A percentile compares a stretch with the other conserved stretches of the same genome.
phyloP scores from a whole-genome alignment of 2,797 vertebrate species.

The Poecilia picta region DNA sequence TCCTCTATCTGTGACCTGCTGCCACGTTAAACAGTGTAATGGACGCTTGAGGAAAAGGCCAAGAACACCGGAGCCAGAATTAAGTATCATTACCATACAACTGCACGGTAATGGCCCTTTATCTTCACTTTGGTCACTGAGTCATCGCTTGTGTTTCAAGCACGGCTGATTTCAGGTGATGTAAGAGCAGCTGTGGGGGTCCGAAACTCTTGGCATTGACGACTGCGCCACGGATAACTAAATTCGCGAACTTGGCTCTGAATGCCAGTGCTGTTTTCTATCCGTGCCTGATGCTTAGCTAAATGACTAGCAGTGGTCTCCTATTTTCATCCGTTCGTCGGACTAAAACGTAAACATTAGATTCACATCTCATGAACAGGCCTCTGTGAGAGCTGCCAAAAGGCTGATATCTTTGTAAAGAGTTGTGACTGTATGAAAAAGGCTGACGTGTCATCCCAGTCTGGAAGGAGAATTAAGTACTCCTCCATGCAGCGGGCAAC shows the following conservation, averaged over 20 bases:
- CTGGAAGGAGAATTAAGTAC: not conserved
- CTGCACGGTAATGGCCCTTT: slow-evolving; percentile 7
- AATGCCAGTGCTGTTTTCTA: not conserved
- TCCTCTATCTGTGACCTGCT: slow-evolving; percentile 22
- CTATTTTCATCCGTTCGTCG: not conserved
- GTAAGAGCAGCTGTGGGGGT: slow-evolving; percentile 21
- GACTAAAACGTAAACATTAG: not conserved
- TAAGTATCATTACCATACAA: slow-evolving; percentile 28
- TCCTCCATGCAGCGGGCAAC: not conserved
- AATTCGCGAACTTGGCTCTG: slow-evolving; percentile 5
- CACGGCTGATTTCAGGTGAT: slow-evolving; percentile 43
- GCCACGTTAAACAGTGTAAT: slow-evolving; percentile 27
- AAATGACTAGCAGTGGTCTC: not conserved
- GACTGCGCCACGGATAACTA: slow-evolving; percentile 9
- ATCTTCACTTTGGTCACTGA: slow-evolving; percentile 38
- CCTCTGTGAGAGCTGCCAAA: not conserved
- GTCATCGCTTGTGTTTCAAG: slow-evolving; percentile 49
- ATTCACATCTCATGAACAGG: not conserved
- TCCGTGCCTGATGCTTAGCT: not conserved
- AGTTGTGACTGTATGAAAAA: not conserved
- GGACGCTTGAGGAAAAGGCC: slow-evolving; percentile 17
- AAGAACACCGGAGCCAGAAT: slow-evolving; percentile 10
- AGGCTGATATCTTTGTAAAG: not conserved
- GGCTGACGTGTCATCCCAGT: not conserved
- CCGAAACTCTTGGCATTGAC: slow-evolving; percentile 21